phyloP scores from a whole-genome alignment of 2,797 vertebrate species.

The Erpetoichthys calabaricus region DNA sequence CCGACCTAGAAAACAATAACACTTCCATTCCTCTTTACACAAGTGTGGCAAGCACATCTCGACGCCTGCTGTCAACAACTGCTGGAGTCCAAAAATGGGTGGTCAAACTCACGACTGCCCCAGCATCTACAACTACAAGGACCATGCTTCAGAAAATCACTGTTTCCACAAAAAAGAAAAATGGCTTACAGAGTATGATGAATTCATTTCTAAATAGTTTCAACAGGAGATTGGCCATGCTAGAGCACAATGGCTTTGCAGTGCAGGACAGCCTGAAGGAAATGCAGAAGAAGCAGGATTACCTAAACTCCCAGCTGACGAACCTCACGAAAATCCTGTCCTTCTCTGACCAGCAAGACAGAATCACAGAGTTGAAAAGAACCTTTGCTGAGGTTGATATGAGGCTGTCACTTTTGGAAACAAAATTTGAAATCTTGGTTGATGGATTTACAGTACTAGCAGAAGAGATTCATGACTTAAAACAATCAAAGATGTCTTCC shows the following conservation, averaged over 20 bases:
- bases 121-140: slow-evolving; percentile 9
- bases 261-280: slow-evolving; percentile 37
- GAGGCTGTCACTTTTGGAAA: slow-evolving; percentile 38
- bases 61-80: slow-evolving; percentile 11
- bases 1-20: slow-evolving; percentile 9
- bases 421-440: slow-evolving; percentile 49
- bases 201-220: slow-evolving; percentile 42
- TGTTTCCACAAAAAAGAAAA: slow-evolving; percentile 25
- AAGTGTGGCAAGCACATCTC: not conserved
- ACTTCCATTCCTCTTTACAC: slow-evolving; percentile 2
- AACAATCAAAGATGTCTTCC: slow-evolving; percentile 22
- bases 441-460: slow-evolving; percentile 49
- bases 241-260: slow-evolving; percentile 47
- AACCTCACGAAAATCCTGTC: slow-evolving; percentile 23
- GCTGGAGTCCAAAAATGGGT: too few species aligned
- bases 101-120: not conserved
- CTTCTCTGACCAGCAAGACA: slow-evolving; percentile 24
- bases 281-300: slow-evolving; percentile 33
- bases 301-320: slow-evolving; percentile 33
- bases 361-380: slow-evolving; percentile 29
- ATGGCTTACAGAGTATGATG: slow-evolving; percentile 41
- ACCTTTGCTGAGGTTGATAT: slow-evolving; percentile 36
- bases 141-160: slow-evolving; percentile 29
- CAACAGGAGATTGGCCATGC: slow-evolving; percentile 45
- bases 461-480: slow-evolving; percentile 52